phyloP scores from a whole-genome alignment of 2,113 vertebrate species.

The Herpailurus yagouaroundi region DNA sequence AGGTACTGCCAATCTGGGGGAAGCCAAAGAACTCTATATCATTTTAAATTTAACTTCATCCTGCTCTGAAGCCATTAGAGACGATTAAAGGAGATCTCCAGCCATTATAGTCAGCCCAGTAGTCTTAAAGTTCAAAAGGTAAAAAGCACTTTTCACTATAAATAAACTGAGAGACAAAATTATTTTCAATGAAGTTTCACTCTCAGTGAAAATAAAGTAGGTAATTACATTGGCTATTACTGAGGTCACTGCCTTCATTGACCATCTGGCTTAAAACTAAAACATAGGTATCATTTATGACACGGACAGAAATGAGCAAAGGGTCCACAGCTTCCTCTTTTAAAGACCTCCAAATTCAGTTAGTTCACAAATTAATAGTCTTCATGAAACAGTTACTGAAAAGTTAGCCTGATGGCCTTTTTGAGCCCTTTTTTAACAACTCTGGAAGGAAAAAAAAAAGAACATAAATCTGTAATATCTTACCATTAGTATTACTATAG shows the following conservation, averaged over 20 bases:
- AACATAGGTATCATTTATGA: constrained; percentile 67
- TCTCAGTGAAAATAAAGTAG: constrained; percentile 75
- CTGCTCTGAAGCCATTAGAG: constrained; percentile 54
- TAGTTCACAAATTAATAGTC: constrained; percentile 60
- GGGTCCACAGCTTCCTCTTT: constrained; percentile 38
- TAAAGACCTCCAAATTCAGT: constrained; percentile 59
- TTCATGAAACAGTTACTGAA: constrained; percentile 17
- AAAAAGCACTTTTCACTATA: constrained; percentile 72
- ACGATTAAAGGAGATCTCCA: constrained; percentile 62
- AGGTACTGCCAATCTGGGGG: constrained; percentile 43
- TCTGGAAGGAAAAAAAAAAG: not conserved
- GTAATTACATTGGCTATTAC: constrained; percentile 69
- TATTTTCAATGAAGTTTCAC: constrained; percentile 77
- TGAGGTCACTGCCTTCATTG: constrained; percentile 66
- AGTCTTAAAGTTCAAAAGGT: constrained; percentile 77
- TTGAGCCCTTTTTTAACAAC: not conserved
- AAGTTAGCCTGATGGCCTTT: constrained; percentile 11
- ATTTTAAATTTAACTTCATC: constrained; percentile 67
- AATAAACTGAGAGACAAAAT: constrained; percentile 75
- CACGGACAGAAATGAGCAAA: constrained; percentile 60
- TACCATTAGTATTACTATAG: not conserved
- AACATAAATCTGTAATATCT: not conserved
- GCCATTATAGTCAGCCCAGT: constrained; percentile 43
- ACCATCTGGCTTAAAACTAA: constrained; percentile 68
- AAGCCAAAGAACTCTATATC: constrained; percentile 44